Evolutionary conservation across 1,140 invertebrate species (phyloP).

Genomic region (Sycobia sp.): DNA sequence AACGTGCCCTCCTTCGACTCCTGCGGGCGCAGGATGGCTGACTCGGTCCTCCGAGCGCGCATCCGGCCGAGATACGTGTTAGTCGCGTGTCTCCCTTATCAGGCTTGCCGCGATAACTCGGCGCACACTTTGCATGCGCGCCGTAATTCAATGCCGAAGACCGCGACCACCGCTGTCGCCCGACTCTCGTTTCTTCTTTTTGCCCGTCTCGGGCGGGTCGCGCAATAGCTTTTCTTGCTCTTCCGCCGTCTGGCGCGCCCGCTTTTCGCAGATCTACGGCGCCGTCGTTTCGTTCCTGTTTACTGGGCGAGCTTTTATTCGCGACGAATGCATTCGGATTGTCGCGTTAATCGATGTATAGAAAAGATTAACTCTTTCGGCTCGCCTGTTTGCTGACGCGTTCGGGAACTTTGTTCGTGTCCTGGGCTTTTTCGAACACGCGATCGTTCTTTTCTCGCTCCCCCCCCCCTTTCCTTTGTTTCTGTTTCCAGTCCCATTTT

Average conservation of each 20-base stretch:
- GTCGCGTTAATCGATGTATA: too few relatives aligned
- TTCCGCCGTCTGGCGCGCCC: neutral
- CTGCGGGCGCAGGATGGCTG: too few relatives aligned
- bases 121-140: slow-evolving; percentile 54
- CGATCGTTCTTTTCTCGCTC: too few relatives aligned
- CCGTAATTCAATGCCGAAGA: slow-evolving; percentile 54
- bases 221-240: too few relatives aligned
- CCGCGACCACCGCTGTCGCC: slow-evolving; percentile 26
- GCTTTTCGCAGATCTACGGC: neutral
- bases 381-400: neutral
- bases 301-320: neutral
- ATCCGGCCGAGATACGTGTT: slow-evolving; percentile 45
- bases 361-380: neutral
- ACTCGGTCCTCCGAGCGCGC: too few relatives aligned
- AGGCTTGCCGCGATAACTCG: slow-evolving; percentile 51
- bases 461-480: neutral
- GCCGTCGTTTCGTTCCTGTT: neutral
- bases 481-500: neutral
- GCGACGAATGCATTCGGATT: neutral
- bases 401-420: too few relatives aligned
- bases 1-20: too few relatives aligned
- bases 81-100: slow-evolving; percentile 56
- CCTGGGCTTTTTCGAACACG: too few relatives aligned
- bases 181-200: neutral
- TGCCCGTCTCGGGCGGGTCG: too few relatives aligned